Percentiles rank a stretch among this genome's conserved stretches.
Conservation (phyloP, 2,113 vertebrate species). For the Macquaria australasica region DNA sequence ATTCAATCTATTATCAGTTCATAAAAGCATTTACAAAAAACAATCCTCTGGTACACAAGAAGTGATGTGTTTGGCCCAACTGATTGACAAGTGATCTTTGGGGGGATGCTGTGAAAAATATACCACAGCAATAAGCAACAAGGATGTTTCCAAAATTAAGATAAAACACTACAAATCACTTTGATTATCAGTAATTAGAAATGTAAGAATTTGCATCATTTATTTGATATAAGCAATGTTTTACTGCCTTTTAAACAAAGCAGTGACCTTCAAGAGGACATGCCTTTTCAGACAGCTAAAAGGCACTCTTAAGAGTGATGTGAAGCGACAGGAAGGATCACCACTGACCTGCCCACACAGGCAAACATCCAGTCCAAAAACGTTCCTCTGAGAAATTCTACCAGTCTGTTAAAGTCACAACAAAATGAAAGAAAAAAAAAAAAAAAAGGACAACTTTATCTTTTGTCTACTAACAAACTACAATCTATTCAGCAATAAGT, state of each 20-base stretch:
- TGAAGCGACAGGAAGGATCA: conserved; percentile 65
- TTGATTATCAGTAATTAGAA: neutral
- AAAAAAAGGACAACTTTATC: neutral
- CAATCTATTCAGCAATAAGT: neutral
- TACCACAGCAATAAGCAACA: neutral
- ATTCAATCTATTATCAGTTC: neutral
- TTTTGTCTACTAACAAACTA: neutral
- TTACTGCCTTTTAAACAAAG: conserved; percentile 17
- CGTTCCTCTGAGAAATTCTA: conserved; percentile 27
- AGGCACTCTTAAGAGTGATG: conserved; percentile 55
- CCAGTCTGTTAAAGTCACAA: conserved; percentile 8
- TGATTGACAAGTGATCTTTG: conserved; percentile 1
- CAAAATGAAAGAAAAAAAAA: neutral
- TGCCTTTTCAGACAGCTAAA: conserved; percentile 41
- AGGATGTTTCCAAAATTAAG: neutral
- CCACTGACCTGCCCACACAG: conserved; percentile 57
- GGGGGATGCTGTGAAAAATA: neutral
- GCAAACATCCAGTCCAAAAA: conserved; percentile 51
- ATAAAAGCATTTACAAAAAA: neutral
- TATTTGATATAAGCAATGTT: conserved; percentile 12
- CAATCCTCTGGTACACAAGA: neutral
- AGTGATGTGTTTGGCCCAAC: neutral
- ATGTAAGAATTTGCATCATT: neutral
- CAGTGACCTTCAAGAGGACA: conserved; percentile 59
- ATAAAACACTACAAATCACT: neutral